Evolutionary conservation across 1,140 invertebrate species (phyloP).

Genomic region (Eurosta solidaginis): DNA sequence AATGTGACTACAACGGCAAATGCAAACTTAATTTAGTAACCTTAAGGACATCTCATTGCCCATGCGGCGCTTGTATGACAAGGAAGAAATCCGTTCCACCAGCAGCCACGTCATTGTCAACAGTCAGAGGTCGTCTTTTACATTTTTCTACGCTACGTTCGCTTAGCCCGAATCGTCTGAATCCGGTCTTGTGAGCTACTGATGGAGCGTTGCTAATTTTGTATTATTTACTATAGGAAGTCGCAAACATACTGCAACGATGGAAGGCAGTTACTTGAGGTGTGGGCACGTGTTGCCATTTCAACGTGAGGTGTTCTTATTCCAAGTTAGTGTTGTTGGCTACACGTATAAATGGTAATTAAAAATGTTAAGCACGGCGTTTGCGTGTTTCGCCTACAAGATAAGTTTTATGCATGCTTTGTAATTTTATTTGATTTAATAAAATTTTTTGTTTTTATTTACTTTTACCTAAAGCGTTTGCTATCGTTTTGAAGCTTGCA

Average conservation of each 20-base stretch:
- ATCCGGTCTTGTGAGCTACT: neutral
- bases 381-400: constrained; percentile 23
- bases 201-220: neutral
- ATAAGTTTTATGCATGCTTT: neutral
- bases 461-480: neutral
- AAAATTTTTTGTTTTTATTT: neutral
- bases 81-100: neutral
- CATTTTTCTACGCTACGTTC: neutral
- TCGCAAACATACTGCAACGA: no score
- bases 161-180: neutral
- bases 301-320: neutral
- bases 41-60: constrained; percentile 1
- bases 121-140: neutral
- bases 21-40: neutral
- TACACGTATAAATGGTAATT: constrained; percentile 30
- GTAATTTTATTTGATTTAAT: neutral
- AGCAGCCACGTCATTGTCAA: neutral
- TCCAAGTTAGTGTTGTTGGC: neutral
- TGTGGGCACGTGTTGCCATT: neutral
- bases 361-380: constrained; percentile 29
- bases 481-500: neutral
- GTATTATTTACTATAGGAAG: no score
- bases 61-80: neutral
- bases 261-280: neutral
- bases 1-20: neutral